A percentile compares a stretch with the other conserved stretches of the same genome.
These are phyloP conservation scores for Montifringilla adamsi DNA, from an alignment of 2,113 vertebrate species.

Conservation along the genomic window DNA sequence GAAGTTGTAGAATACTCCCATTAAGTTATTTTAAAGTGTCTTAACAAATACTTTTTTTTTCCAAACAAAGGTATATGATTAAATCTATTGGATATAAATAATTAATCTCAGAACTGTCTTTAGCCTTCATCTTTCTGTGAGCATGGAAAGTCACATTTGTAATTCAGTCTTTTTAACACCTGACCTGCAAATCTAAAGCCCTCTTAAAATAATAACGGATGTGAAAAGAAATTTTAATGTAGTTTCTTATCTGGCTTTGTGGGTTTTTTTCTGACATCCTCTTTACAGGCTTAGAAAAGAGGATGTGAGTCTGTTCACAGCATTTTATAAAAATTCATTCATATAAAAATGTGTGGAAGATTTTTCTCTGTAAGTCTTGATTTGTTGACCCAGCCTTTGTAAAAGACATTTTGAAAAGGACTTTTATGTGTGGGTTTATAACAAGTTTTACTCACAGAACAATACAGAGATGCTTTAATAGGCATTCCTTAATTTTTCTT, in stretches of 20 bases:
- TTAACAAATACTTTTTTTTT: neutral
- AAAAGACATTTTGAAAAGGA: neutral
- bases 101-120: neutral
- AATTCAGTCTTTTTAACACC: neutral
- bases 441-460: neutral
- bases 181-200: neutral
- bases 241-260: neutral
- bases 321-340: neutral
- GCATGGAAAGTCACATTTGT: neutral
- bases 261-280: neutral
- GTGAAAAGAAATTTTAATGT: neutral
- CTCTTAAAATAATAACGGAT: neutral
- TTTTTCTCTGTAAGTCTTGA: neutral
- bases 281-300: neutral
- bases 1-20: neutral
- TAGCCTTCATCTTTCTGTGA: neutral
- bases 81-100: neutral
- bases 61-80: neutral
- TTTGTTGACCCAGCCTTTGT: neutral
- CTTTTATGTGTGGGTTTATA: neutral
- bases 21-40: neutral
- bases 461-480: neutral
- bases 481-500: neutral
- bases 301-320: neutral
- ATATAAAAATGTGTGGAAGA: neutral